These are phyloP conservation scores for Limanda limanda DNA, from an alignment of 2,113 vertebrate species.

Conservation along the genomic window DNA sequence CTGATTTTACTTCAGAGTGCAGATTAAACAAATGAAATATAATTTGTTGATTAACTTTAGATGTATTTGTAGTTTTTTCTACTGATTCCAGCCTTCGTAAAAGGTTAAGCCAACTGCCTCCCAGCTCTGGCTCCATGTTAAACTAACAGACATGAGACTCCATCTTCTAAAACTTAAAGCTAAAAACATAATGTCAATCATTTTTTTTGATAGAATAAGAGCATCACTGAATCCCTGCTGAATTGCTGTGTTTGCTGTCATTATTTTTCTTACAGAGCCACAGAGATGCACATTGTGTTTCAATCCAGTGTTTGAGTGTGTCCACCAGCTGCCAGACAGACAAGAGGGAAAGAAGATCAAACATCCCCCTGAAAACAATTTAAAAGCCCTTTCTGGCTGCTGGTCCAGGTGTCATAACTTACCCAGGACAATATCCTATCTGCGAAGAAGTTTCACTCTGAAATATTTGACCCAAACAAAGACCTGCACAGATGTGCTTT, in stretches of 20 bases:
- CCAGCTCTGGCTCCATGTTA: too few species aligned
- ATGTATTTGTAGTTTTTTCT: too few species aligned
- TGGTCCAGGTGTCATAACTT: background rate
- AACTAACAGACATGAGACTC: too few species aligned
- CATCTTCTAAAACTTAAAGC: too few species aligned
- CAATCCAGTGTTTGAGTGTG: background rate
- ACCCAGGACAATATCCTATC: background rate
- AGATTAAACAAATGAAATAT: too few species aligned
- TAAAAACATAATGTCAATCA: too few species aligned
- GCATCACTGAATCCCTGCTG: too few species aligned
- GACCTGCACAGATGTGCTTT: background rate
- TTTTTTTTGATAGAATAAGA: too few species aligned
- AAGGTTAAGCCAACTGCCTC: too few species aligned
- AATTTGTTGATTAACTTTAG: too few species aligned
- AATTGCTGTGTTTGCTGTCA: background rate
- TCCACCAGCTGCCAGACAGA: slow-evolving; percentile 8
- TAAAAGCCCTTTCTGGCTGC: background rate
- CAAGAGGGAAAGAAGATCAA: background rate
- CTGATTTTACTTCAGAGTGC: too few species aligned
- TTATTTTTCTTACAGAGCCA: background rate
- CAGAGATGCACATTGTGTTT: background rate
- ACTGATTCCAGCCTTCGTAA: too few species aligned
- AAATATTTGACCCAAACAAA: background rate
- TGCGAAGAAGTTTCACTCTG: background rate
- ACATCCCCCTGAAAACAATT: slow-evolving; percentile 27